Evolutionary conservation across 2,113 vertebrate species (phyloP).

Genomic region (Misgurnus mizolepis): DNA sequence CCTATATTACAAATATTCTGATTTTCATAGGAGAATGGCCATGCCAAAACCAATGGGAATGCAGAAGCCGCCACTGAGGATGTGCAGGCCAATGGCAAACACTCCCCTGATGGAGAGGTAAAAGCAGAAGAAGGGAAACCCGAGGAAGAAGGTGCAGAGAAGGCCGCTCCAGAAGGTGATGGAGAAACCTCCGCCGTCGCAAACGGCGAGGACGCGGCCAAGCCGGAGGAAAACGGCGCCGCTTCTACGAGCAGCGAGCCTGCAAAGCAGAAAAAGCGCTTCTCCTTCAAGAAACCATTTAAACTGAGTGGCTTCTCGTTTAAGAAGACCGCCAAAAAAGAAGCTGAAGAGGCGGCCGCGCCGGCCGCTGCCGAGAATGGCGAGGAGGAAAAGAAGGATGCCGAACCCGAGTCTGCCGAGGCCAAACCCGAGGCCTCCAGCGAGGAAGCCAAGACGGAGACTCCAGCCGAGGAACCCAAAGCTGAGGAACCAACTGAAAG

Average conservation of each 20-base stretch:
- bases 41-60: conserved; percentile 84
- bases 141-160: conserved; percentile 64
- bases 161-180: conserved; percentile 60
- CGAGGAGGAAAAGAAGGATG: conserved; percentile 63
- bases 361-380: conserved; percentile 56
- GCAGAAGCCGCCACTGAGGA: conserved; percentile 84
- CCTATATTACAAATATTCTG: conserved; percentile 57
- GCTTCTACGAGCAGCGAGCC: conserved; percentile 87
- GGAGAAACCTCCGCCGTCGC: conserved; percentile 78
- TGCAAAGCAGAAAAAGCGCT: conserved; percentile 96
- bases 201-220: conserved; percentile 78
- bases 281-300: conserved; percentile 98
- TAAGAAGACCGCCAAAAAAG: conserved; percentile 93
- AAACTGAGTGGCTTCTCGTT: conserved; percentile 96
- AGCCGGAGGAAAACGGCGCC: conserved; percentile 68
- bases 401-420: conserved; percentile 68
- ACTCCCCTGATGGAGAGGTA: conserved; percentile 78
- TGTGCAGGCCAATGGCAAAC: conserved; percentile 88
- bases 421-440: conserved; percentile 59
- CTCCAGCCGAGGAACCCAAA: conserved; percentile 68
- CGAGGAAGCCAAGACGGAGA: conserved; percentile 71
- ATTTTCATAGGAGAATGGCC: conserved; percentile 85
- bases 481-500: conserved; percentile 62
- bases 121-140: conserved; percentile 69
- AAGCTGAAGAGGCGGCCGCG: conserved; percentile 75